Conservation (phyloP, 2,797 vertebrate species). For the Sebastes kiyomatsui region DNA sequence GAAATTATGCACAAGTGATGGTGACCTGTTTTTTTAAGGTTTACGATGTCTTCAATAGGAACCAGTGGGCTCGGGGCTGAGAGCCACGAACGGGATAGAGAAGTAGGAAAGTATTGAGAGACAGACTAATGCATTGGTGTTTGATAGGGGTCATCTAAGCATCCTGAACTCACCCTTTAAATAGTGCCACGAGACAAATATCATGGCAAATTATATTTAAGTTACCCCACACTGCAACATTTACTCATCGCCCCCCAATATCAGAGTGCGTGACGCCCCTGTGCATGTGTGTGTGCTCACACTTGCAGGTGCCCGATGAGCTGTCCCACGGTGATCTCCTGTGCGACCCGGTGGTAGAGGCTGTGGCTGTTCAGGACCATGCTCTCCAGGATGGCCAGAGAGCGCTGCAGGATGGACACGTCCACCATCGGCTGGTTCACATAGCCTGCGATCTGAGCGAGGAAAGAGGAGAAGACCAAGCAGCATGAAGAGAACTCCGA, state of each 20-base stretch:
- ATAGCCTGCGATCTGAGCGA: conserved; percentile 91
- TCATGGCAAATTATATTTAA: background rate
- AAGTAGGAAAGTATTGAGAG: background rate
- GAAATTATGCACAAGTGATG: background rate
- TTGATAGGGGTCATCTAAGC: conserved; percentile 5
- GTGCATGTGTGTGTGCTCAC: conserved; percentile 91
- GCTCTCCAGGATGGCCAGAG: conserved; percentile 97
- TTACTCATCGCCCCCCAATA: conserved; percentile 8
- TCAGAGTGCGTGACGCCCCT: conserved; percentile 69
- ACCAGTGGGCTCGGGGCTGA: background rate
- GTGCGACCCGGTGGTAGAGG: conserved; percentile 95
- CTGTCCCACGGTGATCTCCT: conserved; percentile 97
- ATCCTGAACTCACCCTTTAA: conserved; percentile 27
- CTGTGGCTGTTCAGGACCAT: conserved; percentile 99
- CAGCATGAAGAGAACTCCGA: background rate
- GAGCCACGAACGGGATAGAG: background rate
- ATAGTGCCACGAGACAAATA: background rate
- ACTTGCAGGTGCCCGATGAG: conserved; percentile 99
- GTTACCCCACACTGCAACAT: conserved; percentile 7
- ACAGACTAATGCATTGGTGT: background rate
- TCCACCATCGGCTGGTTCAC: conserved; percentile 98
- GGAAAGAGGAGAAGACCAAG: background rate
- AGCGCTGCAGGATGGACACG: conserved; percentile 96
- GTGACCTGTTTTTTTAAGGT: background rate
- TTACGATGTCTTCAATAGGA: background rate